Percentiles rank a stretch among this genome's conserved stretches.
These are phyloP conservation scores for Euspilapteryx auroguttella DNA, from an alignment of 2,888 invertebrate genomes.

Conservation along the genomic window DNA sequence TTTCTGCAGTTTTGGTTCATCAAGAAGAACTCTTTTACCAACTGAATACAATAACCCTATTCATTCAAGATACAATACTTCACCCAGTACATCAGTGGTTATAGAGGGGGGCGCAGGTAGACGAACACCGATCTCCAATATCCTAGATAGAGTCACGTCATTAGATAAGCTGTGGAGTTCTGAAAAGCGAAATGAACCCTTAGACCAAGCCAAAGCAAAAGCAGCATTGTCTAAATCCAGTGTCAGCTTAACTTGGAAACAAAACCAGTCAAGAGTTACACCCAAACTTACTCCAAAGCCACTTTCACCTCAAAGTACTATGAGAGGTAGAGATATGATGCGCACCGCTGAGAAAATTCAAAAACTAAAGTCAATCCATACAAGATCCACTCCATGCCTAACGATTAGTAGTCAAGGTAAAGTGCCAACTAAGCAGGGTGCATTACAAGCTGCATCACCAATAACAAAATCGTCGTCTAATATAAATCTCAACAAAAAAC, in stretches of 20 bases:
- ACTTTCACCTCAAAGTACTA: conserved; percentile 18
- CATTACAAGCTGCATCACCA: not conserved
- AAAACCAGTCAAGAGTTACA: conserved; percentile 1
- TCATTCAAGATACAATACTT: conserved; percentile 21
- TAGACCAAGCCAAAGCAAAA: conserved; percentile 30
- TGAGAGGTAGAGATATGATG: conserved; percentile 48
- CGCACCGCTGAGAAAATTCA: conserved; percentile 47
- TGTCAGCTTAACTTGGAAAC: conserved; percentile 1
- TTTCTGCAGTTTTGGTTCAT: conserved; percentile 48
- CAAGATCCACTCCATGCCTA: conserved; percentile 33
- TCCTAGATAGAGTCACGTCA: conserved; percentile 50
- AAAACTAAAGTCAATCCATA: conserved; percentile 29
- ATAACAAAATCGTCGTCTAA: conserved; percentile 28
- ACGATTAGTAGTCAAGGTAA: conserved; percentile 18
- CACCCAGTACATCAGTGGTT: conserved; percentile 21
- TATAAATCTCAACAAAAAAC: conserved; percentile 22
- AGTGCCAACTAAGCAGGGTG: conserved; percentile 1
- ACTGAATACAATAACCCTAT: conserved; percentile 34
- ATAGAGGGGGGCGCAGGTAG: conserved; percentile 52
- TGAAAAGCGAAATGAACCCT: conserved; percentile 46
- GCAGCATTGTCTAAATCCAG: conserved; percentile 17
- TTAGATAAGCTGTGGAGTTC: conserved; percentile 60
- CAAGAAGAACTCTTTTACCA: conserved; percentile 41
- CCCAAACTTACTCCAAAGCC: conserved; percentile 13
- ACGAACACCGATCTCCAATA: conserved; percentile 49